These are phyloP conservation scores for Arothron firmamentum DNA, from an alignment of 2,113 vertebrate genomes.

Conservation along the genomic window DNA sequence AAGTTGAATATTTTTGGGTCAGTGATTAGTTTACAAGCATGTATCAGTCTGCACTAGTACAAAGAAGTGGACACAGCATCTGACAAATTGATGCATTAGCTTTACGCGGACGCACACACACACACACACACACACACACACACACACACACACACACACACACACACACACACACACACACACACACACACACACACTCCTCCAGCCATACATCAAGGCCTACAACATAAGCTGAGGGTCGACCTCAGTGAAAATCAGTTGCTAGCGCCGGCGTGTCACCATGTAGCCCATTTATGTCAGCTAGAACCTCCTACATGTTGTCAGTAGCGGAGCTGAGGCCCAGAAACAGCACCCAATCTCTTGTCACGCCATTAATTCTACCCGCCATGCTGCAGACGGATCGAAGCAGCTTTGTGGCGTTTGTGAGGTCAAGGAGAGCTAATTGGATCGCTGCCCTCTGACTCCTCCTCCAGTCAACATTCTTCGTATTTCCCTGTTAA, in stretches of 20 bases:
- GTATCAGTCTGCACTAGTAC: neutral
- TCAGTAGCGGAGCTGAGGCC: conserved; percentile 4
- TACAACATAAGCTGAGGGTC: conserved; percentile 17
- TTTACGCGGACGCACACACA: conserved; percentile 35
- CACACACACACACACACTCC: conserved; percentile 13
- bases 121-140: conserved; percentile 12
- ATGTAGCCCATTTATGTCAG: conserved; percentile 26
- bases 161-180: conserved; percentile 25
- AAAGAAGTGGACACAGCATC: neutral
- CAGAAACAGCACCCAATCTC: conserved; percentile 4
- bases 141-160: conserved; percentile 21
- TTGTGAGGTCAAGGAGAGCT: conserved; percentile 13
- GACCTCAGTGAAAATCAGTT: conserved; percentile 9
- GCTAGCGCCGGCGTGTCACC: conserved; percentile 5
- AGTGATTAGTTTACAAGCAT: neutral
- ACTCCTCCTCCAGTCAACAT: conserved; percentile 6
- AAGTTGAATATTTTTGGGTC: neutral
- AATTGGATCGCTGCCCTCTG: neutral
- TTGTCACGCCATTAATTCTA: conserved; percentile 10
- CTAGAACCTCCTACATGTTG: conserved; percentile 8
- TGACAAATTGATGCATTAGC: conserved; percentile 60
- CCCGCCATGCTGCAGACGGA: neutral
- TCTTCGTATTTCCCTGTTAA: conserved; percentile 5
- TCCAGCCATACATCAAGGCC: conserved; percentile 40
- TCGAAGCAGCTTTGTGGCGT: conserved; percentile 1